Evolutionary conservation across 1,140 invertebrate genomes (phyloP), one percentile per base, ranked within the genome.

Genomic region (Dendrolimus punctatus): DNA sequence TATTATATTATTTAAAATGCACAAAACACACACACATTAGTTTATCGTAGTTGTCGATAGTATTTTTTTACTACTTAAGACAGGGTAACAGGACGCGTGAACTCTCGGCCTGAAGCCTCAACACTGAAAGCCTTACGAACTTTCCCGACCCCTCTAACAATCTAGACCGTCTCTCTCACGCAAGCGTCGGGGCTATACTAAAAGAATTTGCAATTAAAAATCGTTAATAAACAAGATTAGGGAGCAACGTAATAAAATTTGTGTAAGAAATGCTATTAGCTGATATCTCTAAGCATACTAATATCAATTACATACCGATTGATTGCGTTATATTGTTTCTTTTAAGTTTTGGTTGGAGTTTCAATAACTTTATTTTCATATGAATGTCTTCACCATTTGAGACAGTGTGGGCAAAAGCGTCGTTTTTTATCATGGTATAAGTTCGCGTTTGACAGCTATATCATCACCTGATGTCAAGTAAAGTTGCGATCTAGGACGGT

Each of bases 181-280:
- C 51, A 49, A 40, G 49, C 41, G 51, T 51, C 53, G 50, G 51
- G 53, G 47, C 39, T 51, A 40, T 49, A 40, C 5, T 52, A 46
- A 49, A 57, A 57, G 56, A 60, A 60, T 60, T 60, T 60, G 46
- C 53, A 60, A 60, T 60, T 60, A 60, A 55, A 55, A 60, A 55
- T 55, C 50, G 51, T 58, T 51, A 58, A 54, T 58, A 58, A 58
- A 58, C 57, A 53, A 8, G 47, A 58, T 58, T 53, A 53, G 23
- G 36, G 23, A 8, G 8, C 1, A 5, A 6, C 6, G 38, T 38
- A 38, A 23, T 48, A 7, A 48, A 23, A 48, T 8, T 43, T n/a
- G 8, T 9, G 42, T 43, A 9, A 43, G 42, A 23, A 23, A 23
- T 23, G 23, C 23, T 23, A 23, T 23, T 23, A 23, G 3, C 23